These are phyloP conservation scores for Cassiopea andromeda DNA, from an alignment of 30 jellyfish, hydroid and myxozoan genomes.

Conservation along the genomic window DNA sequence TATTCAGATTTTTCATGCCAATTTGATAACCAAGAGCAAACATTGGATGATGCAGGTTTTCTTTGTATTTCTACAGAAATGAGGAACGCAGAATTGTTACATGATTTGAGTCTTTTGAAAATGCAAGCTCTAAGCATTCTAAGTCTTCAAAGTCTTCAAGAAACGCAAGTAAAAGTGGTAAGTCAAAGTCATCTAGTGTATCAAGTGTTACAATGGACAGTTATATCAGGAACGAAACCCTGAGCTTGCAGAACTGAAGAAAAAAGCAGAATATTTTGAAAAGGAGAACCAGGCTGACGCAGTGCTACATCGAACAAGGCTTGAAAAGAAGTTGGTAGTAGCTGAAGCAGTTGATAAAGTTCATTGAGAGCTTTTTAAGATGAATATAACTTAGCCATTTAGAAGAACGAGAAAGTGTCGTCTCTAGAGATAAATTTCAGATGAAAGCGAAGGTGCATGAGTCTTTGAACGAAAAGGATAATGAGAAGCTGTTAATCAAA, in stretches of 20 bases:
- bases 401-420: background rate
- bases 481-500: background rate
- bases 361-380: slow-evolving; percentile 32
- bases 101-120: slow-evolving; percentile 20
- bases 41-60: slow-evolving; percentile 8
- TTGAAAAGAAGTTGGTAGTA: slow-evolving; percentile 49
- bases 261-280: slow-evolving; percentile 44
- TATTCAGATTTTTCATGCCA: slow-evolving; percentile 24
- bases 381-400: slow-evolving; percentile 28
- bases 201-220: slow-evolving; percentile 24
- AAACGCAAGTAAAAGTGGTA: slow-evolving; percentile 20
- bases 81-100: slow-evolving; percentile 16
- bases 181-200: background rate
- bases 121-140: slow-evolving; percentile 26
- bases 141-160: slow-evolving; percentile 47
- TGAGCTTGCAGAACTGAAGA: slow-evolving; percentile 50
- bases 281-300: slow-evolving; percentile 60
- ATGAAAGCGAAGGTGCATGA: background rate
- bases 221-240: slow-evolving; percentile 39
- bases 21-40: slow-evolving; percentile 21
- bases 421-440: background rate
- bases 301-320: slow-evolving; percentile 52
- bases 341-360: slow-evolving; percentile 60
- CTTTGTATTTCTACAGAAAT: background rate
- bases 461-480: background rate